phyloP scores from a whole-genome alignment of 2,113 vertebrate genomes.

The Phainopepla nitens region DNA sequence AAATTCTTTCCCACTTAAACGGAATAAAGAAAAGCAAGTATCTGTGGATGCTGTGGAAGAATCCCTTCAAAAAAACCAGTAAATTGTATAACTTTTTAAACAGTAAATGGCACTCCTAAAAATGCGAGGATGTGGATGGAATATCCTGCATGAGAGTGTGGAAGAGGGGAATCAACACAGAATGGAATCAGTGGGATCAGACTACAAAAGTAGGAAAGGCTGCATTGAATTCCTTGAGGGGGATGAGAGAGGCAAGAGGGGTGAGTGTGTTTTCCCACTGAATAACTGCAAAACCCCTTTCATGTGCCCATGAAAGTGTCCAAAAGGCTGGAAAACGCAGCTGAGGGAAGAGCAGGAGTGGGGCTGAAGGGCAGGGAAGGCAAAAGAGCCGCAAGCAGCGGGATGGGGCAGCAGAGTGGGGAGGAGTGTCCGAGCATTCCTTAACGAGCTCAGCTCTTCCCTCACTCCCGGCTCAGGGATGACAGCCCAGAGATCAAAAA shows the following conservation, averaged over 20 bases:
- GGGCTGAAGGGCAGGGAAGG: background rate
- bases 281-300: background rate
- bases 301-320: background rate
- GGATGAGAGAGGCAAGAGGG: too few relatives aligned
- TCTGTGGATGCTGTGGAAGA: background rate
- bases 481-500: background rate
- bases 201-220: background rate
- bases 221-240: background rate
- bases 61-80: background rate
- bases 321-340: background rate
- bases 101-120: background rate
- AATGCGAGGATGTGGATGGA: background rate
- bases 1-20: background rate
- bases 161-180: fast-evolving
- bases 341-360: background rate
- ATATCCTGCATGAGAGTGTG: background rate
- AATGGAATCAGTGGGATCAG: background rate
- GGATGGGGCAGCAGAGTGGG: background rate
- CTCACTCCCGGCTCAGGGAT: background rate
- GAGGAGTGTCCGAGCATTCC: fast-evolving
- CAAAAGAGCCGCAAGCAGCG: too few relatives aligned
- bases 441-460: background rate
- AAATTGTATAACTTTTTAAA: background rate
- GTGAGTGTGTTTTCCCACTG: fast-evolving
- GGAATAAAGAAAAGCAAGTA: background rate